Conservation (phyloP, 2,797 vertebrate genomes). For the Enteromius trimaculatus region DNA sequence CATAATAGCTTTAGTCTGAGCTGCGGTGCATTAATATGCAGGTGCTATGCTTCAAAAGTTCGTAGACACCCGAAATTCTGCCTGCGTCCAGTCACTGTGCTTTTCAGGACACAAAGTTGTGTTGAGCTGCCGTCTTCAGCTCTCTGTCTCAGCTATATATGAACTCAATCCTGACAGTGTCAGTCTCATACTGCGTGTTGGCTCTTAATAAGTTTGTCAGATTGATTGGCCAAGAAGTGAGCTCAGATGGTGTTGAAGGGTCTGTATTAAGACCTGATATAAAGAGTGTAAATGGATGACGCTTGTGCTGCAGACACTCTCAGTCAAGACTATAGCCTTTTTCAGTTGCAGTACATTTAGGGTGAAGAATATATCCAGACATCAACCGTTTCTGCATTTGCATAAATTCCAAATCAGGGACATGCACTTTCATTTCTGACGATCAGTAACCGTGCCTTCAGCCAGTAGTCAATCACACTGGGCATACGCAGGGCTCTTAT, state of each 20-base stretch:
- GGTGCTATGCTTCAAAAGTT: background rate
- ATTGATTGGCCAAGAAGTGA: constrained; percentile 25
- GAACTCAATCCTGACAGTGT: constrained; percentile 17
- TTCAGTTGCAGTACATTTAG: background rate
- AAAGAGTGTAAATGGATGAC: constrained; percentile 11
- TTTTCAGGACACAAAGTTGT: constrained; percentile 2
- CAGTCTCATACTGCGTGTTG: constrained; percentile 26
- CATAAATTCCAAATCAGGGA: constrained; percentile 1
- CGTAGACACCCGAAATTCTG: background rate
- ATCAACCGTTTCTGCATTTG: background rate
- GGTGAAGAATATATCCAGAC: constrained; percentile 5
- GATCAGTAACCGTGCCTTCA: background rate
- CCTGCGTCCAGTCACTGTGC: background rate
- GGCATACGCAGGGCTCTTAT: background rate
- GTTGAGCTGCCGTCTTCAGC: constrained; percentile 12
- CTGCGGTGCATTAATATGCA: background rate
- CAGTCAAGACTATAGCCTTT: background rate
- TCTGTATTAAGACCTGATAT: constrained; percentile 1
- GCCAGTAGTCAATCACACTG: background rate
- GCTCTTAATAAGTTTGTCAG: constrained; percentile 24
- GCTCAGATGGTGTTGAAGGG: constrained; percentile 24
- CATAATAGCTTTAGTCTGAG: background rate
- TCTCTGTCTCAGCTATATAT: constrained; percentile 21
- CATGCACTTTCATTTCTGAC: background rate
- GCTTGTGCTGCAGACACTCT: background rate